phyloP scores from a whole-genome alignment of 2,113 vertebrate genomes.

The Corvus hawaiiensis region DNA sequence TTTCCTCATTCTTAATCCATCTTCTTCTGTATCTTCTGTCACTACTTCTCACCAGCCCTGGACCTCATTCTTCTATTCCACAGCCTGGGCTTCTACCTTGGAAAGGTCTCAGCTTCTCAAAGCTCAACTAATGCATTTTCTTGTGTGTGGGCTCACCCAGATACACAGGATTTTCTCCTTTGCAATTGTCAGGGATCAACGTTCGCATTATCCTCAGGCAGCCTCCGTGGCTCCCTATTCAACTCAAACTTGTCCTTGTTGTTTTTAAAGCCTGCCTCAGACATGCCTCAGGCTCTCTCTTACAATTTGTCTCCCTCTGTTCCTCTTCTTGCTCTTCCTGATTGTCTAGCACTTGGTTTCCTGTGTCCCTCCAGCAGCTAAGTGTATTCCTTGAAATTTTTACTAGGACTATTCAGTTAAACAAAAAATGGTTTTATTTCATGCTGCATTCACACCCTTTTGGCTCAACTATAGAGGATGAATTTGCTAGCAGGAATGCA shows the following conservation, averaged over 20 bases:
- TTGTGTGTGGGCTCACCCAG: not conserved
- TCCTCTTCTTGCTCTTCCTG: not conserved
- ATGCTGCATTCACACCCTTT: not conserved
- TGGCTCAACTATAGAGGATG: not conserved
- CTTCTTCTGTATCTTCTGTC: not conserved
- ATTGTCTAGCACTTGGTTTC: not conserved
- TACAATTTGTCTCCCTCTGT: not conserved
- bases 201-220: not conserved
- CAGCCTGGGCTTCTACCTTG: not conserved
- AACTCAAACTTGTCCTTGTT: not conserved
- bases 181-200: not conserved
- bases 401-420: not conserved
- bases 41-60: not conserved
- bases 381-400: not conserved
- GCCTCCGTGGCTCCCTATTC: not conserved
- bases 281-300: not conserved
- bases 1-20: not conserved
- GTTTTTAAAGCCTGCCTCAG: not conserved
- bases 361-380: not conserved
- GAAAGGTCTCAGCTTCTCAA: not conserved
- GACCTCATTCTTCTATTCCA: not conserved
- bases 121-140: not conserved
- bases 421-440: not conserved
- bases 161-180: not conserved
- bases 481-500: not conserved